Evolutionary conservation across 2,113 vertebrate genomes (phyloP).

Genomic region (Uria lomvia): DNA sequence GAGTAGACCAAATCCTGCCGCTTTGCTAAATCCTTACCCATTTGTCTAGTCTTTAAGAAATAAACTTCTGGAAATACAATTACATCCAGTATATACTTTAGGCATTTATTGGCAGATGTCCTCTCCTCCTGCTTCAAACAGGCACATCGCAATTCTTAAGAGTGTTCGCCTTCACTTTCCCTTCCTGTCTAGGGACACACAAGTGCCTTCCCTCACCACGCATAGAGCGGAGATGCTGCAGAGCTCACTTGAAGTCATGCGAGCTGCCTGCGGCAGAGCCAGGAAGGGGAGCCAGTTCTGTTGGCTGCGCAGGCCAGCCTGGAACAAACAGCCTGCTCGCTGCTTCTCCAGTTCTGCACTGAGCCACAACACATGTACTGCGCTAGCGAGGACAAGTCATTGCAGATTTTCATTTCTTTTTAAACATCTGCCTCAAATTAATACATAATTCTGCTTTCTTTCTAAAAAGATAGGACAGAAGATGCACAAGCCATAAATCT

Average conservation of each 20-base stretch:
- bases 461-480: background rate
- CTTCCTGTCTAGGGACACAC: background rate
- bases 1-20: background rate
- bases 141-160: background rate
- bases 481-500: background rate
- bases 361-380: background rate
- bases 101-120: background rate
- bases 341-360: background rate
- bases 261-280: accelerated
- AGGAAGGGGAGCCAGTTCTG: background rate
- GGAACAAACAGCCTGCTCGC: background rate
- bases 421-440: background rate
- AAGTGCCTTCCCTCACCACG: accelerated
- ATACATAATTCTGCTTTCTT: background rate
- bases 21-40: background rate
- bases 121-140: background rate
- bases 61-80: background rate
- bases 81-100: background rate
- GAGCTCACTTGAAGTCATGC: background rate
- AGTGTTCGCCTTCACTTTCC: background rate
- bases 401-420: background rate
- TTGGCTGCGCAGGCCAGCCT: background rate
- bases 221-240: background rate
- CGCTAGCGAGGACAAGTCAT: background rate
- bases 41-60: background rate